Base-by-base conservation (phyloP, 1,140 invertebrate species). In the Mycetomoellerius zeteki region DNA sequence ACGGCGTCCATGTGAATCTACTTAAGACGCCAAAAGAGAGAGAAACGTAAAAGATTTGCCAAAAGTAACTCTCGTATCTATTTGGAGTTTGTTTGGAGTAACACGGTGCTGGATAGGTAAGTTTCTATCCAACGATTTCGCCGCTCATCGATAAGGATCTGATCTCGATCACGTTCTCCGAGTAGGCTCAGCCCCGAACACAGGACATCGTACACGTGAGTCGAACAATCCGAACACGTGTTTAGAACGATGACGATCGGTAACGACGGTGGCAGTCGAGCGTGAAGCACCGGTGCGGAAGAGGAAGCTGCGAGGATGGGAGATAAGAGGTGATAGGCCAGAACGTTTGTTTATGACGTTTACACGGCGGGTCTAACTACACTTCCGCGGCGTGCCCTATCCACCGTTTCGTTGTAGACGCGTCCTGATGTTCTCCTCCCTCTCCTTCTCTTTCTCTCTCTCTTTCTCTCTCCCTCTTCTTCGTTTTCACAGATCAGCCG, bases 341-440 rank as follows among this genome's bases (percentile, higher is more conserved):
- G 73, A 91, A 86, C 82, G 88, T 91, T 92, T 92, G 88, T 92
- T 92, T 88, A 91, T 75, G n/a, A 33, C 16, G n/a, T 54, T 37
- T 16, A 60, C 54, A 14, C 50, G 52, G 47, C 10, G 21, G 37
- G 33, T 43, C 52, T n/a, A 27, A 80, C 33, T 21, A 10, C 27
- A 16, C 33, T 30, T 50, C 30, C n/a, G 10, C 50, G 24, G 47
- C 50, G 50, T 47, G 33, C n/a, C 12, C 19, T 52, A 37, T 80
- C 16, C 60, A 72, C 33, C 37, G 19, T 62, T 27, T 33, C 52
- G 24, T 60, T 8, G 24, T 24, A 56, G 54, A 84, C 43, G 69
- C 54, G 67, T 84, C 80, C 69, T 43, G 80, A n/a, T 33, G 37
- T 60, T 24, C 24, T 33, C 37, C 10, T 30, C 16, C 5, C 30